phyloP scores from a whole-genome alignment of 2,888 invertebrate species.

The Vanessa cardui region DNA sequence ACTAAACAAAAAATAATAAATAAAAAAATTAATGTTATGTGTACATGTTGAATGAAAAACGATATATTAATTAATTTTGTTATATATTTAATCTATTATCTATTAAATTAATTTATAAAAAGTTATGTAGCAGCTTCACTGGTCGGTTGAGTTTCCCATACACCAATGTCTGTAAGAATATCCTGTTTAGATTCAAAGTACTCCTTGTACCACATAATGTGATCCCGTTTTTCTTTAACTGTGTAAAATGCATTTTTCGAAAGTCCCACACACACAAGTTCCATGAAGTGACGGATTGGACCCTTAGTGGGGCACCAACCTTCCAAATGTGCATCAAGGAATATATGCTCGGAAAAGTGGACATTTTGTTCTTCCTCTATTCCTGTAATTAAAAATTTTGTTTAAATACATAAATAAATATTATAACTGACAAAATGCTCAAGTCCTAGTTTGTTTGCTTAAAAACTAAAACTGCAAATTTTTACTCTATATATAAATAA shows the following conservation, averaged over 20 bases:
- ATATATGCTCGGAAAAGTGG: conserved; percentile 97
- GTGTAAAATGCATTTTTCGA: conserved; percentile 97
- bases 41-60: too few relatives aligned
- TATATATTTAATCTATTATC: conserved; percentile 21
- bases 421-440: too few relatives aligned
- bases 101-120: conserved; percentile 41
- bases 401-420: too few relatives aligned
- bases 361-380: conserved; percentile 85
- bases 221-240: conserved; percentile 92
- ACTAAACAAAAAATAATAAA: too few relatives aligned
- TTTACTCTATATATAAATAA: too few relatives aligned
- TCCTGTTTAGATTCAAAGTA: conserved; percentile 93
- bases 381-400: conserved; percentile 65
- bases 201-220: conserved; percentile 95
- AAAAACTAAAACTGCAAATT: too few relatives aligned
- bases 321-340: conserved; percentile 92
- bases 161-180: conserved; percentile 86
- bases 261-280: conserved; percentile 95
- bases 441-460: too few relatives aligned
- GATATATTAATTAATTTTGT: not conserved
- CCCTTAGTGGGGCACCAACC: conserved; percentile 95
- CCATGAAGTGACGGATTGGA: conserved; percentile 98
- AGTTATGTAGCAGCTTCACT: conserved; percentile 48
- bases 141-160: conserved; percentile 65
- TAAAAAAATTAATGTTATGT: too few relatives aligned